Evolutionary conservation across 2,888 invertebrate genomes (phyloP).

Genomic region (Drosophila fulvimacula): DNA sequence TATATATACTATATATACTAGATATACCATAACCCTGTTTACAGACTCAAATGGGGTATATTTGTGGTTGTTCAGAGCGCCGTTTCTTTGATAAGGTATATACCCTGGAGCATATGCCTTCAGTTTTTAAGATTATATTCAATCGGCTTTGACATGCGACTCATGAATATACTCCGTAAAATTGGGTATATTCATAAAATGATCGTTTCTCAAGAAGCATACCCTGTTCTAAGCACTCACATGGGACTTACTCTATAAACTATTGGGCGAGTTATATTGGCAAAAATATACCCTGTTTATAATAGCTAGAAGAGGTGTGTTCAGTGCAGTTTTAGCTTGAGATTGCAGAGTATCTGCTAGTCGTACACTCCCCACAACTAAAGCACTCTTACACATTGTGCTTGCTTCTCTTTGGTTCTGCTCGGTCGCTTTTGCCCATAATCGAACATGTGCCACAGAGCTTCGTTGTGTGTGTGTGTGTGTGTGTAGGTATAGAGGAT

Average conservation of each 20-base stretch:
- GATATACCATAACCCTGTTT: too few species aligned
- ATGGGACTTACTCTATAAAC: neutral
- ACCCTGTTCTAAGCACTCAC: neutral
- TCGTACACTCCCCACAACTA: neutral
- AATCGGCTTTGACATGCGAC: neutral
- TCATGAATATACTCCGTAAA: neutral
- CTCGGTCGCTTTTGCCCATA: constrained; percentile 77
- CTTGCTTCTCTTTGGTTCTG: constrained; percentile 72
- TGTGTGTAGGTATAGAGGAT: neutral
- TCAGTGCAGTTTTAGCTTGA: neutral
- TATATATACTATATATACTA: too few species aligned
- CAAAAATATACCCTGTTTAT: neutral
- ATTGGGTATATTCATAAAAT: neutral
- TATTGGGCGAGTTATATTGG: neutral
- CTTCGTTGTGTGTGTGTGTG: neutral
- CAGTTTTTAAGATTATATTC: neutral
- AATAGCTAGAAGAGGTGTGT: neutral
- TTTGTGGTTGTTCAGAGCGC: neutral
- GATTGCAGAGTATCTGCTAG: neutral
- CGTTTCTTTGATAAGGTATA: neutral
- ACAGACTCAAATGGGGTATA: neutral
- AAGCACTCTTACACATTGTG: neutral
- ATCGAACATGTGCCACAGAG: constrained; percentile 63
- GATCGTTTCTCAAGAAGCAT: neutral
- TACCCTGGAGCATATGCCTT: neutral